Evolutionary conservation across 1,140 invertebrate genomes (phyloP).

Genomic region (Octopus sinensis): DNA sequence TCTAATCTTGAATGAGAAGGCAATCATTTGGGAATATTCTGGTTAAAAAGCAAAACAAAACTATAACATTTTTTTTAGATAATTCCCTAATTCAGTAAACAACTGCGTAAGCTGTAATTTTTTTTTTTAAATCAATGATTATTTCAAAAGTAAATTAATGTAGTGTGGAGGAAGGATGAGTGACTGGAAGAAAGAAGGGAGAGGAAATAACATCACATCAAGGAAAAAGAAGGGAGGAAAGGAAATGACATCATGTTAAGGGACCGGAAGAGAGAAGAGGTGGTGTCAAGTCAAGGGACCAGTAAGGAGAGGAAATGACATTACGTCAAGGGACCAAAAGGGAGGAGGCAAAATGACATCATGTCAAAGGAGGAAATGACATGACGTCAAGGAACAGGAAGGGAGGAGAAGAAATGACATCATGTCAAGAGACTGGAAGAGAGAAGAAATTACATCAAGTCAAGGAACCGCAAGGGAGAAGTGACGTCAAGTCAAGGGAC

Average conservation of each 20-base stretch:
- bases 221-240: background rate
- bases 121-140: too few relatives aligned
- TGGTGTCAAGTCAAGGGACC: too few relatives aligned
- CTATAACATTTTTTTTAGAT: too few relatives aligned
- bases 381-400: background rate
- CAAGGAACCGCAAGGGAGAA: background rate
- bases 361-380: background rate
- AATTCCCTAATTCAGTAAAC: too few relatives aligned
- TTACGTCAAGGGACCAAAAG: background rate
- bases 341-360: background rate
- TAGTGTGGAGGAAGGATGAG: too few relatives aligned
- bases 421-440: background rate
- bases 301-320: background rate
- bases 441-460: background rate
- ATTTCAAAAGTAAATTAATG: too few relatives aligned
- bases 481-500: background rate
- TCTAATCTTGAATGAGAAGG: too few relatives aligned
- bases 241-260: background rate
- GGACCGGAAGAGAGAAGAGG: background rate
- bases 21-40: too few relatives aligned
- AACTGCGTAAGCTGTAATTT: too few relatives aligned
- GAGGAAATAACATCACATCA: too few relatives aligned
- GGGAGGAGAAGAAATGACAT: background rate
- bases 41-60: too few relatives aligned
- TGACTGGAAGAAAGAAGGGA: too few relatives aligned